Conservation (phyloP, 53 echinoderm and acorn worm genomes). For the Echinometra lucunter region DNA sequence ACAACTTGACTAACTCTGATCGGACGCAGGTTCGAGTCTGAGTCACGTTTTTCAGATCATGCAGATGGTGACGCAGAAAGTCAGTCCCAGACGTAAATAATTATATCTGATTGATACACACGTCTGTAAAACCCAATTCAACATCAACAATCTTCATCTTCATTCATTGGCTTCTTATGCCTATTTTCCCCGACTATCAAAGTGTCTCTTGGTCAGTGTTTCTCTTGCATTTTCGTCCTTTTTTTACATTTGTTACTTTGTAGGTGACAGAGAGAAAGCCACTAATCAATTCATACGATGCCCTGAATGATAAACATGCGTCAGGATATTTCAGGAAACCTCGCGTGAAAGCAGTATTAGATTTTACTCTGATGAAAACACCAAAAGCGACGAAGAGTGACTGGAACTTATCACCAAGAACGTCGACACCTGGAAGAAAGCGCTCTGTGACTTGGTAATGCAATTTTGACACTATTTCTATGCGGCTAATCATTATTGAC, state of each 20-base stretch:
- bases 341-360: slow-evolving; percentile 72
- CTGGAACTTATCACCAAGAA: slow-evolving; percentile 35
- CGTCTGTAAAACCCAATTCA: no score
- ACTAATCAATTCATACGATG: slow-evolving; percentile 76
- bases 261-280: slow-evolving; percentile 77
- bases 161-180: no score
- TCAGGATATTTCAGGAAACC: slow-evolving; percentile 73
- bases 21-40: no score
- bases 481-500: no score
- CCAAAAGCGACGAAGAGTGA: slow-evolving; percentile 1
- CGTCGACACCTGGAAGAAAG: neutral
- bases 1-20: no score
- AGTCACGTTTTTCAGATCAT: no score
- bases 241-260: neutral
- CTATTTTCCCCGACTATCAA: no score
- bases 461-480: neutral
- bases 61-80: no score
- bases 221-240: neutral
- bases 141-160: no score
- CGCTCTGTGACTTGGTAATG: slow-evolving; percentile 31
- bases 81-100: no score
- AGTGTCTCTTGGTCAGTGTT: no score
- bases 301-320: slow-evolving; percentile 77
- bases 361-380: slow-evolving; percentile 56
- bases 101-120: no score